A percentile compares a stretch with the other conserved stretches of the same genome.
These are phyloP conservation scores for Etheostoma perlongum DNA, from an alignment of 2,797 vertebrate genomes.

Conservation along the genomic window DNA sequence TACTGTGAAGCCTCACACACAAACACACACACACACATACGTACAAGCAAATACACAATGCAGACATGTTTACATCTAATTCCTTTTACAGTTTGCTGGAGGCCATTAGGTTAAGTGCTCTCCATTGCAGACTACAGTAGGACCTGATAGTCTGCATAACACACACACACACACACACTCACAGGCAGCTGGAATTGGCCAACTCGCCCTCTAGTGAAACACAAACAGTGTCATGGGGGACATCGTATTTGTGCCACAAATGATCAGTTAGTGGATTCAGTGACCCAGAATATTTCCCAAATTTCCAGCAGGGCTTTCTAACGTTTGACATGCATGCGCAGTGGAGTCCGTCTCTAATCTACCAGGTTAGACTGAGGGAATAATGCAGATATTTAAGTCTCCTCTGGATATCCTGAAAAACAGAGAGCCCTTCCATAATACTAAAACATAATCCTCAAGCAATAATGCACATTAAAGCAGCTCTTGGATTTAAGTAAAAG, in stretches of 20 bases:
- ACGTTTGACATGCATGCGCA: slow-evolving; percentile 48
- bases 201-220: slow-evolving; percentile 19
- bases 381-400: slow-evolving; percentile 45
- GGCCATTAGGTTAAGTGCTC: slow-evolving; percentile 71
- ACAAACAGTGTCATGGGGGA: neutral
- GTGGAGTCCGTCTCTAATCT: slow-evolving; percentile 54
- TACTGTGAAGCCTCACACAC: slow-evolving; percentile 28
- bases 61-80: slow-evolving; percentile 60
- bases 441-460: slow-evolving; percentile 58
- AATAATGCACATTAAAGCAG: slow-evolving; percentile 52
- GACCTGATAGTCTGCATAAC: slow-evolving; percentile 14
- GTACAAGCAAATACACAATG: slow-evolving; percentile 2
- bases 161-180: slow-evolving; percentile 31
- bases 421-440: slow-evolving; percentile 42
- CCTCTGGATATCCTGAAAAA: slow-evolving; percentile 53
- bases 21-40: neutral
- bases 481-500: slow-evolving; percentile 43
- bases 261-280: slow-evolving; percentile 49
- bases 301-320: slow-evolving; percentile 41
- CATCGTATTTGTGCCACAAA: slow-evolving; percentile 43
- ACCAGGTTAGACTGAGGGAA: slow-evolving; percentile 37
- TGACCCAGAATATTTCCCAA: slow-evolving; percentile 61
- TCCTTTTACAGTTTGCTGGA: slow-evolving; percentile 48
- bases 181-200: slow-evolving; percentile 35
- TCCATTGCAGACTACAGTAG: slow-evolving; percentile 12